Evolutionary conservation across 2,888 invertebrate species (phyloP).

Genomic region (Tenthredo notha): DNA sequence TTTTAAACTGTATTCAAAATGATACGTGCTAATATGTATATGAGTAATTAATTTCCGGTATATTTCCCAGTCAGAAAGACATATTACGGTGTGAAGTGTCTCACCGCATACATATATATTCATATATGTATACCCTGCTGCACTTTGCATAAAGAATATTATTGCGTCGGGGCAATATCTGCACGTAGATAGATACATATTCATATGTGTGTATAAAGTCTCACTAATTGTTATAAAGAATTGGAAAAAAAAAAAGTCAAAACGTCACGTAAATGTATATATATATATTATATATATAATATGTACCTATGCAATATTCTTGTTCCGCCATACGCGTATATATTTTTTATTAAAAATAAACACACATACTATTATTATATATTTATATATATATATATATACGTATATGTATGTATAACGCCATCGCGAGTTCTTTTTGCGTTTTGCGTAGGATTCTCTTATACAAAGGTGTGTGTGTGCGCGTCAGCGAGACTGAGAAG

Average conservation of each 20-base stretch:
- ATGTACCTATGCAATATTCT: neutral
- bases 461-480: slow-evolving; percentile 3
- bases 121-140: neutral
- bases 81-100: neutral
- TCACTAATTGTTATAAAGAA: slow-evolving; percentile 10
- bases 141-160: slow-evolving; percentile 7
- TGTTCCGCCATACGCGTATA: neutral
- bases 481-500: neutral
- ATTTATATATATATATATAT: neutral
- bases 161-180: neutral
- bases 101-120: neutral
- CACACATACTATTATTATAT: neutral
- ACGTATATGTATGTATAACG: neutral
- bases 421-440: neutral
- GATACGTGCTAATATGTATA: neutral
- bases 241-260: neutral
- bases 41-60: slow-evolving; percentile 21
- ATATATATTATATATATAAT: too few relatives aligned
- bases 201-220: neutral
- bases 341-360: neutral
- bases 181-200: neutral
- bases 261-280: slow-evolving; percentile 26
- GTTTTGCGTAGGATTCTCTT: neutral
- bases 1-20: neutral
- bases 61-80: neutral